These are phyloP conservation scores for Dendrolimus punctatus DNA, from an alignment of 1,140 invertebrate genomes.

Conservation along the genomic window DNA sequence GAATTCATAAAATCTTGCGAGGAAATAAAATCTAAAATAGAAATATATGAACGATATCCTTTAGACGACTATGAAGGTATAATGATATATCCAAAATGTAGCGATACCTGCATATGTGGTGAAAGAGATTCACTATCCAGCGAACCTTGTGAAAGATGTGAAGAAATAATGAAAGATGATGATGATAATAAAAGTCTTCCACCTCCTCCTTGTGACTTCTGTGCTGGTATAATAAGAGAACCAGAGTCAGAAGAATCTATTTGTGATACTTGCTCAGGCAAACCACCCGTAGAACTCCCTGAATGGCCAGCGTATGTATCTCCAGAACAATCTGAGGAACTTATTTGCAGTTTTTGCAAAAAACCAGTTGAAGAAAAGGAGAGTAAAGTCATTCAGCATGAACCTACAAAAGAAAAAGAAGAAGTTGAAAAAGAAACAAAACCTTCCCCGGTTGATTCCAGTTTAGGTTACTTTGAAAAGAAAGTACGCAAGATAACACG, in stretches of 20 bases:
- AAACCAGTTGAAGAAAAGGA: background rate
- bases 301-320: background rate
- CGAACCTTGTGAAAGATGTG: conserved; percentile 5
- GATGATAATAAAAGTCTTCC: background rate
- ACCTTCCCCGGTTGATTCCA: conserved; percentile 9
- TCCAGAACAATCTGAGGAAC: conserved; percentile 3
- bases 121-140: background rate
- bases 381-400: too few relatives aligned
- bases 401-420: conserved; percentile 1
- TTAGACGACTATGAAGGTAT: conserved; percentile 4
- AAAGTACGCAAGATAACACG: conserved; percentile 25
- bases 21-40: conserved; percentile 14
- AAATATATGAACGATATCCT: conserved; percentile 10
- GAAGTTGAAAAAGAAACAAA: conserved; percentile 1
- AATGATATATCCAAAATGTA: conserved; percentile 1
- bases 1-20: conserved; percentile 14
- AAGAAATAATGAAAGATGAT: background rate
- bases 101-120: conserved; percentile 1
- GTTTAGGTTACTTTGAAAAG: conserved; percentile 28
- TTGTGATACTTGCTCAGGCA: conserved; percentile 12
- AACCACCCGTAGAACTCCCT: conserved; percentile 8
- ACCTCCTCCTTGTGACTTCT: conserved; percentile 1
- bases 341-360: conserved; percentile 10
- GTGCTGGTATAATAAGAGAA: background rate
- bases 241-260: background rate